Conservation (phyloP, 2,888 invertebrate species). For the Phyllotreta cruciferae region DNA sequence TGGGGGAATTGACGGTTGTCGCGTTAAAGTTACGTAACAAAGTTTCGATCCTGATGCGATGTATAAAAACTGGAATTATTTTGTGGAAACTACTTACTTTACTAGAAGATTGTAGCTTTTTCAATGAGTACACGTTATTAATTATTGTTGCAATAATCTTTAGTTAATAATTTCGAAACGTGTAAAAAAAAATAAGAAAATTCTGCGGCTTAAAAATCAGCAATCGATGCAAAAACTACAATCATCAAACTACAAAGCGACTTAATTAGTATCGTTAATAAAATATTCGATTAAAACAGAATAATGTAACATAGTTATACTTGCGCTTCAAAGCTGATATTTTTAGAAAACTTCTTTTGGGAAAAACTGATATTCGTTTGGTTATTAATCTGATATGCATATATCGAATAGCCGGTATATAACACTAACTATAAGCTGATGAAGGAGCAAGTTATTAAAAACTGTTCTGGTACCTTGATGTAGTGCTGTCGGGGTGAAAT, state of each 20-base stretch:
- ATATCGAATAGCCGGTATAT: constrained; percentile 24
- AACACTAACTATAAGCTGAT: constrained; percentile 30
- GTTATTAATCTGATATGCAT: constrained; percentile 29
- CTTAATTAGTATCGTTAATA: constrained; percentile 10
- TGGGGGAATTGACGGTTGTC: constrained; percentile 25
- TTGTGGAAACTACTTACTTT: not conserved
- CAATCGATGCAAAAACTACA: not conserved
- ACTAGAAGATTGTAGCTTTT: too few relatives aligned
- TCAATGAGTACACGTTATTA: too few relatives aligned
- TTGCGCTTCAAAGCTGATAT: constrained; percentile 17
- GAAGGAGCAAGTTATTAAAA: constrained; percentile 3
- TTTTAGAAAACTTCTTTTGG: not conserved
- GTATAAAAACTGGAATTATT: constrained; percentile 7
- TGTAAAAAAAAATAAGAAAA: too few relatives aligned
- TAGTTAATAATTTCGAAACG: too few relatives aligned
- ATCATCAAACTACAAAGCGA: constrained; percentile 7
- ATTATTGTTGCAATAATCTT: too few relatives aligned
- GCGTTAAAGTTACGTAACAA: constrained; percentile 32
- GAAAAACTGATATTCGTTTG: constrained; percentile 13
- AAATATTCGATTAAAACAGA: not conserved
- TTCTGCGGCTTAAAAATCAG: too few relatives aligned
- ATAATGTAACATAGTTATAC: constrained; percentile 15
- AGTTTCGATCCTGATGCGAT: constrained; percentile 24
- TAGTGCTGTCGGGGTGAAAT: constrained; percentile 6
- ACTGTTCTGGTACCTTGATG: constrained; percentile 21